Conservation (phyloP, 2,888 invertebrate genomes). For the Drosophila anceps region DNA sequence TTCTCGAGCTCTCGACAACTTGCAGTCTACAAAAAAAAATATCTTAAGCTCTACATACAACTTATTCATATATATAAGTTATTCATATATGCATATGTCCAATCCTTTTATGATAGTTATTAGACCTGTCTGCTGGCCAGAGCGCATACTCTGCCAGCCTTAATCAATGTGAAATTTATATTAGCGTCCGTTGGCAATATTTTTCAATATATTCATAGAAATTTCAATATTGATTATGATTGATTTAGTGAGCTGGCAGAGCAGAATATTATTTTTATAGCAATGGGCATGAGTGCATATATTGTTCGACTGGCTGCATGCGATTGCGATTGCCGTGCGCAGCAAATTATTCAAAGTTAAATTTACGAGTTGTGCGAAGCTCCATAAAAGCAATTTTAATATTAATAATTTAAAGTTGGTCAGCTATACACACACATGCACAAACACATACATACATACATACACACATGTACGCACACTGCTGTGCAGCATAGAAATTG, state of each 20-base stretch:
- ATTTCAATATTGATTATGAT: constrained; percentile 69
- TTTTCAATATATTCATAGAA: constrained; percentile 13
- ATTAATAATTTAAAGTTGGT: constrained; percentile 66
- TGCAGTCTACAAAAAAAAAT: background rate
- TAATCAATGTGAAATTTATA: constrained; percentile 26
- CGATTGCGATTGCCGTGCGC: constrained; percentile 30
- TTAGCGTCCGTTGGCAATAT: constrained; percentile 20
- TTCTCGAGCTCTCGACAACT: no score
- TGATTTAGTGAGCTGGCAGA: constrained; percentile 60
- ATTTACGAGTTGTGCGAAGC: constrained; percentile 61
- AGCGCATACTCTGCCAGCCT: constrained; percentile 13
- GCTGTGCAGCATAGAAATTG: constrained; percentile 31
- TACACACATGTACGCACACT: constrained; percentile 12
- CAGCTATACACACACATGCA: constrained; percentile 25
- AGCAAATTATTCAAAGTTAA: constrained; percentile 66
- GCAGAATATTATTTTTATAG: constrained; percentile 62
- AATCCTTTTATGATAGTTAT: background rate
- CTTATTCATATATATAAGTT: background rate
- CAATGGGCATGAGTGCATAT: constrained; percentile 16
- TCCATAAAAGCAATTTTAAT: constrained; percentile 73
- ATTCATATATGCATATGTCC: background rate
- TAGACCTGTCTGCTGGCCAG: background rate
- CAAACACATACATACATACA: background rate
- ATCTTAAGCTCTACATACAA: background rate
- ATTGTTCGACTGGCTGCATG: constrained; percentile 18